Base-by-base conservation (phyloP, 1,140 invertebrate genomes). In the Goniozus legneri region DNA sequence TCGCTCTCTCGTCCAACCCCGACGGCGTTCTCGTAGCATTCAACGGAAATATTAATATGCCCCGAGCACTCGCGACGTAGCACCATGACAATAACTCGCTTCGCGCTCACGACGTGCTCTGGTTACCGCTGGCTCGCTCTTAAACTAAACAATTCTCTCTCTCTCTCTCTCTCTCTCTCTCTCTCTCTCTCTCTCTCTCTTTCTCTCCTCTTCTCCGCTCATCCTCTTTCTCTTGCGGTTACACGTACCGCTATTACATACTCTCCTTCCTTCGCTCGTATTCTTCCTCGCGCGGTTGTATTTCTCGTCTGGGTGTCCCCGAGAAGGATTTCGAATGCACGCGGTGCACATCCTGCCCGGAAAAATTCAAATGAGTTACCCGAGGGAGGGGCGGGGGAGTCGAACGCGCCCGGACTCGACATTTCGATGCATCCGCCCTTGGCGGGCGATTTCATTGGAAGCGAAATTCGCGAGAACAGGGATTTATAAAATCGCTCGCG, bases 271-370 rank as follows among this genome's bases (percentile, higher is more conserved):
- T 27, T 27, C 24, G 24, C 24, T 10, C n/a, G n/a, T n/a, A 27
- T 27, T 6, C 24, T 27, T 27, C 21, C 19, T 19, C 20, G 12
- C 14, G 15, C 57, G 44, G 32, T 48, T 53, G 56, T 63, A 61
- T 66, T 68, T 64, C n/a, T n/a, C 60, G 58, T 61, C 58, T 57
- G 64, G 58, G 60, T 67, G 62, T 67, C 51, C 60, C 47, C 30
- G 20, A 50, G 56, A 65, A 69, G 51, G 58, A 65, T 69, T 70
- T 68, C 61, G 67, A 68, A 69, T 68, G 66, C 66, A 64, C 64
- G 44, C 55, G 57, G 61, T 70, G 64, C 65, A 54, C 67, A 69
- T 68, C 64, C 67, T 65, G 58, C 63, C 61, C 58, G 60, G 63
- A 64, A 62, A 64, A 68, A 62, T 64, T 65, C 57, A 60, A 65